Base-by-base conservation (phyloP, 2,797 vertebrate species). In the Sebastiscus albofasciatus region DNA sequence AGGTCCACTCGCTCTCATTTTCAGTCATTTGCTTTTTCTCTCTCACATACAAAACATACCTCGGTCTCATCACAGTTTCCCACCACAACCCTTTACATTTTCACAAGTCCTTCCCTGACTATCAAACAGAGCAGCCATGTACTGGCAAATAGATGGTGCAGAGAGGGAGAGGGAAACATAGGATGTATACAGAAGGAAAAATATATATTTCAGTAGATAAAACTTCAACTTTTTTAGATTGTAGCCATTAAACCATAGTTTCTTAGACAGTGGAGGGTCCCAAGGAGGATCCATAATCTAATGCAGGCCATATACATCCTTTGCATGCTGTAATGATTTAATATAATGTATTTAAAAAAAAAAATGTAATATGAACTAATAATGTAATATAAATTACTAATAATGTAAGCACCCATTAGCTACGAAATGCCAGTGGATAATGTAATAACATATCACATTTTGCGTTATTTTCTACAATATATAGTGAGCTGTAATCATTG, bases 71-170 rank as follows among this genome's bases (percentile, higher is more conserved):
- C 46, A 73, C 31, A 69, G 46, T 8, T 24, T 76, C 13, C 18
- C 31, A 31, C 10, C 24, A 22, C 55, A 65, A 55, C 56, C 54
- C 12, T 29, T 36, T 54, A n/a, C 2, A 54, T 54, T 54, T 54
- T 54, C 49, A 54, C 3, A 68, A 20, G 42, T 59, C 13, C 26
- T 76, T 56, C 22, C 8, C 7, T 55, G 13, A 55, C 59, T 75
- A 26, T 64, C 70, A 76, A 72, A 82, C 34, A 79, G n/a, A 55
- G 24, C 11, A 72, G 56, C 31, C 73, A 67, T 29, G 42, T 14
- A 68, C 14, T n/a, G 14, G 7, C 10, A 65, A 65, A 49, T 26
- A 29, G 14, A 67, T 61, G 42, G 7, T 65, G 52, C 11, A 54
- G 9, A 59, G 24, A 24, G 24, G 16, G 9, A 83, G 14, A 74